A percentile compares a stretch with the other conserved stretches of the same genome.
These are phyloP conservation scores for Sinohyriopsis cumingii DNA, from an alignment of 2,888 invertebrate genomes.

Conservation along the genomic window DNA sequence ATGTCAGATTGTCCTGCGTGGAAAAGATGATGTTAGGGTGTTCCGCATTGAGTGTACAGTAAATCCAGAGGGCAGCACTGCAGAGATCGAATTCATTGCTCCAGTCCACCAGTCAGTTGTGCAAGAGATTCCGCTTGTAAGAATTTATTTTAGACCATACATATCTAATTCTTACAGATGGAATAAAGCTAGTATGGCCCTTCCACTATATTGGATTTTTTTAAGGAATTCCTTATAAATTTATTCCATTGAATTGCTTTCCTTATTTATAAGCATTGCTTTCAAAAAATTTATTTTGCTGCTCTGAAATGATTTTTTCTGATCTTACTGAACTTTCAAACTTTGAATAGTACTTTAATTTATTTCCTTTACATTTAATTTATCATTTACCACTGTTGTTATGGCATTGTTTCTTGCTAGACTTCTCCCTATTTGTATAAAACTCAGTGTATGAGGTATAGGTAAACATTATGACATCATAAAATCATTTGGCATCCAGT, in stretches of 20 bases:
- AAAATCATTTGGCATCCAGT: too few relatives aligned
- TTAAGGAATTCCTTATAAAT: not conserved
- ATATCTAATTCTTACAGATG: not conserved
- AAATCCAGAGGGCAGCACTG: conserved; percentile 64
- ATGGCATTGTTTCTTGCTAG: not conserved
- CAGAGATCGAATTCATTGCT: conserved; percentile 67
- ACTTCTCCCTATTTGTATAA: too few relatives aligned
- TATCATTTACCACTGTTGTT: not conserved
- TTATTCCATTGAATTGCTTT: not conserved
- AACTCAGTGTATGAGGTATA: too few relatives aligned
- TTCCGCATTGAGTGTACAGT: conserved; percentile 70
- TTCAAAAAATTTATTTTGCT: too few relatives aligned
- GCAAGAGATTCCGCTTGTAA: conserved; percentile 71
- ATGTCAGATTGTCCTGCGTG: conserved; percentile 59
- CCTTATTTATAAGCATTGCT: not conserved
- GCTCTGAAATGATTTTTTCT: too few relatives aligned
- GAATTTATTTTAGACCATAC: conserved; percentile 22
- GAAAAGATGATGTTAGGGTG: conserved; percentile 67
- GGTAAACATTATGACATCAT: too few relatives aligned
- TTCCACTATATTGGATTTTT: not conserved
- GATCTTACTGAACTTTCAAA: not conserved
- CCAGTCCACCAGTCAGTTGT: conserved; percentile 68
- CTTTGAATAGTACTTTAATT: not conserved
- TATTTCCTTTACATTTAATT: not conserved
- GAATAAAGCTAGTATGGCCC: too few relatives aligned